A percentile compares a stretch with the other conserved stretches of the same genome.
These are phyloP conservation scores for Sclerurus mexicanus DNA, from an alignment of 2,113 vertebrate genomes.

Conservation along the genomic window DNA sequence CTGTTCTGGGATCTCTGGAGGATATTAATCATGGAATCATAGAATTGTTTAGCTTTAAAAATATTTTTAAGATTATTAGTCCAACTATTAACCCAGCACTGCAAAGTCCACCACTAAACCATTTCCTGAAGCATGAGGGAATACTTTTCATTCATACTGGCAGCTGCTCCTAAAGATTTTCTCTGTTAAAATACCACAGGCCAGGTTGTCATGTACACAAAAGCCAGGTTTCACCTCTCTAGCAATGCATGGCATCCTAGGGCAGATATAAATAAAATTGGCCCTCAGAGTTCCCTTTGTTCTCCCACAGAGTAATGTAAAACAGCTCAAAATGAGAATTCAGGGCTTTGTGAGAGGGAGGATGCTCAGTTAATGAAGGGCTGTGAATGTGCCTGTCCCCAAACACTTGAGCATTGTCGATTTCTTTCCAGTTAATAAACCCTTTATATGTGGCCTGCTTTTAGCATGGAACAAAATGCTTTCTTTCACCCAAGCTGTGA, in stretches of 20 bases:
- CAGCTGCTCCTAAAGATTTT: not conserved
- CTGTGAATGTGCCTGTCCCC: not conserved
- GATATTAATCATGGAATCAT: not conserved
- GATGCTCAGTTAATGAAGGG: not conserved
- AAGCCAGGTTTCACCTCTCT: not conserved
- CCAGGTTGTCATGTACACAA: not conserved
- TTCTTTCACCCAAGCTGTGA: conserved; percentile 17
- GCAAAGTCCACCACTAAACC: not conserved
- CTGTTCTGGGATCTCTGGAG: not conserved
- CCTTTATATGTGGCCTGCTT: not conserved
- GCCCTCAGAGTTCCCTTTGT: not conserved
- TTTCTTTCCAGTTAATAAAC: not conserved
- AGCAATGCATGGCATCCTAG: not conserved
- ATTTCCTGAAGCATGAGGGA: not conserved
- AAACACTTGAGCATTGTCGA: not conserved
- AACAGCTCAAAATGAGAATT: not conserved
- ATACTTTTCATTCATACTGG: not conserved
- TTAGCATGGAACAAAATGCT: not conserved
- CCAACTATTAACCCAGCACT: not conserved
- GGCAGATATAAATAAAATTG: not conserved
- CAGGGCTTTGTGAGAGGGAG: not conserved
- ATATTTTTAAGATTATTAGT: not conserved
- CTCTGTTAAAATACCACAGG: not conserved
- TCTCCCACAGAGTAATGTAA: not conserved
- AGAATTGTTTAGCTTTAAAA: not conserved